A percentile compares a stretch with the other conserved stretches of the same genome.
Conservation (phyloP, 2,113 vertebrate genomes). For the Protobothrops mucrosquamatus region DNA sequence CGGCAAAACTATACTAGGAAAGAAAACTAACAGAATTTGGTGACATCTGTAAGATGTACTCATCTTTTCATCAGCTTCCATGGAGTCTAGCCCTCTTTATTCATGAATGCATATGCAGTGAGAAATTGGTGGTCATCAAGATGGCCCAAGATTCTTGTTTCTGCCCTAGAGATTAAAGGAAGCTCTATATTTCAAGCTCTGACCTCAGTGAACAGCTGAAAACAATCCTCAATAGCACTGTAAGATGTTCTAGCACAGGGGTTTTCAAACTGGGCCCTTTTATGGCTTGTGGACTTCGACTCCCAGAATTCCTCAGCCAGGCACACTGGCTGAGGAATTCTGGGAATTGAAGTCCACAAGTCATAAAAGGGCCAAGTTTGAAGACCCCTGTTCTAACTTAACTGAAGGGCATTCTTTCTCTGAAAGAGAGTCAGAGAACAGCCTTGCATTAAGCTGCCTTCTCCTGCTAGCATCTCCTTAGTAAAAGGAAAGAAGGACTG, state of each 20-base stretch:
- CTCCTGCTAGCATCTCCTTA: background rate
- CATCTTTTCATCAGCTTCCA: background rate
- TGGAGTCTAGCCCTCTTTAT: background rate
- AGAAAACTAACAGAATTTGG: background rate
- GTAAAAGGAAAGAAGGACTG: background rate
- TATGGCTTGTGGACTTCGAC: too few relatives aligned
- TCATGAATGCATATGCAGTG: background rate
- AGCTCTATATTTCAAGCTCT: background rate
- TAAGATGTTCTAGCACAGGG: background rate
- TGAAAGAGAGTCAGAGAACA: background rate
- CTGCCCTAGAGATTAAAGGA: background rate
- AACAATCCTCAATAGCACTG: background rate
- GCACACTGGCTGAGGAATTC: too few relatives aligned
- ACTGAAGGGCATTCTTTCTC: too few relatives aligned
- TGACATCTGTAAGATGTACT: background rate
- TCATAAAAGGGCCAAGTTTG: too few relatives aligned
- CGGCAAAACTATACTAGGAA: background rate
- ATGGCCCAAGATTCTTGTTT: background rate
- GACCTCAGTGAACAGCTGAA: background rate
- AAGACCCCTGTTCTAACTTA: too few relatives aligned
- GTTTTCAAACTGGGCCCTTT: too few relatives aligned
- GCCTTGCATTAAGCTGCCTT: background rate
- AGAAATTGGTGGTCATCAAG: background rate
- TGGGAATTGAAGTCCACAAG: too few relatives aligned
- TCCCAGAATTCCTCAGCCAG: too few relatives aligned